phyloP scores from a whole-genome alignment of 2,797 vertebrate genomes.

The Hydrolagus colliei region DNA sequence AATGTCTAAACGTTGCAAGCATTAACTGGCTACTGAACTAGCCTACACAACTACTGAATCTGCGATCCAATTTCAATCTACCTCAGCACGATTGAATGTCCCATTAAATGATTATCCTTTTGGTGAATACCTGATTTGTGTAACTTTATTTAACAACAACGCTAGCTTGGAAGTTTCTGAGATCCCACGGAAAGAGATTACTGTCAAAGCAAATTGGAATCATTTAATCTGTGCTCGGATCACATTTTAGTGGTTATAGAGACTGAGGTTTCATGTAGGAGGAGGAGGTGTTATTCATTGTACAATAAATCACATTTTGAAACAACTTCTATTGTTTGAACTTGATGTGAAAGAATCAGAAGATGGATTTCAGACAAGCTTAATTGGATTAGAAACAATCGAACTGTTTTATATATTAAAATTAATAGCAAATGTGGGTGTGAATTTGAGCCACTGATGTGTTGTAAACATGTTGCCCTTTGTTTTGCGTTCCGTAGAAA shows the following conservation, averaged over 20 bases:
- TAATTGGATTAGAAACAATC: too few species aligned
- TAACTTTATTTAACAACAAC: neutral
- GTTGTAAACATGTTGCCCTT: too few species aligned
- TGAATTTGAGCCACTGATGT: too few species aligned
- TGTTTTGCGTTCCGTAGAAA: too few species aligned
- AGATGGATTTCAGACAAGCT: too few species aligned
- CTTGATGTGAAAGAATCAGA: neutral
- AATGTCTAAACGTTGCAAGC: too few species aligned
- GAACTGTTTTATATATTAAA: too few species aligned
- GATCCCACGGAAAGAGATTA: slow-evolving; percentile 3
- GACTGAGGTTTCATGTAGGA: neutral
- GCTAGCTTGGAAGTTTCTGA: slow-evolving; percentile 4
- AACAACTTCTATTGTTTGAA: neutral
- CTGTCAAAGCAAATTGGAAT: neutral
- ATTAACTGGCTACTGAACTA: too few species aligned
- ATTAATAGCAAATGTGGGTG: too few species aligned
- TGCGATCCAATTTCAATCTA: neutral
- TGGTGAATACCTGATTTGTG: neutral
- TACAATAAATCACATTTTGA: neutral
- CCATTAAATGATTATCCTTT: slow-evolving; percentile 7
- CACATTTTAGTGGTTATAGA: too few species aligned
- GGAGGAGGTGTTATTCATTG: neutral
- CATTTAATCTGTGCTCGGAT: neutral
- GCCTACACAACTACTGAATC: too few species aligned
- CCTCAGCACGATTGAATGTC: neutral